Evolutionary conservation across 2,113 vertebrate species (phyloP), one percentile per base, ranked within the genome.

Genomic region (Pluvialis apricaria): DNA sequence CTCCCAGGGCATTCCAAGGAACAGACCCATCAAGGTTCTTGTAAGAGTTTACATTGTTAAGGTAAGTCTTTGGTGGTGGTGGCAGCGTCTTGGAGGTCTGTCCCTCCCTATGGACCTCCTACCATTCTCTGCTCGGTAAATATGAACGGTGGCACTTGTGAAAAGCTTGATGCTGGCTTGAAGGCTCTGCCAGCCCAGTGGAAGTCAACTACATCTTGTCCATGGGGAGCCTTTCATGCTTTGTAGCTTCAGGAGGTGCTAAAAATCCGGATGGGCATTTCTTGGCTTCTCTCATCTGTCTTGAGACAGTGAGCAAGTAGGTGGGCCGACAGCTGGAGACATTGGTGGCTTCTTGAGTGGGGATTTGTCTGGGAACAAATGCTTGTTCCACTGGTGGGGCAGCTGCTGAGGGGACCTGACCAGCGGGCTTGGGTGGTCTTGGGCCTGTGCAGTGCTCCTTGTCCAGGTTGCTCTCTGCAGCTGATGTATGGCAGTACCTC

Each of bases 11-110:
- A 94, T 99, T 80, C 99, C 99, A 69, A 98, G 98, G 95, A 99
- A 99, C 91, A 95, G 98, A 25, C 98, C 99, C 24, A 93, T 99
- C 88, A 99, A 99, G 96, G 98, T 99, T 58, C 98, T 99, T 77
- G 96, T 99, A 17, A 97, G 99, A 95, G 97, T 99, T 80, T 99
- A 99, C 95, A 91, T 99, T 2, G 86, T 99, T 42, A 99, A 99
- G 98, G 99, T 99, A 83, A 97, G 98, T 80, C 32, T 64, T 51
- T 79, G 38, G 40, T 76, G 47, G 9, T 38, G 69, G 54, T n/a
- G 42, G 40, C 68, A 38, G n/a, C n/a, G n/a, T n/a, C 61, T 49
- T 54, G 38, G 40, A 18, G 0, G 6, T 66, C 80, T 89, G 68
- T 89, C 36, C 22, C 10, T 70, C 26, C 29, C 55, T 70, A 5